Evolutionary conservation across 2,113 vertebrate genomes (phyloP).

Genomic region (Lophotis ruficrista): DNA sequence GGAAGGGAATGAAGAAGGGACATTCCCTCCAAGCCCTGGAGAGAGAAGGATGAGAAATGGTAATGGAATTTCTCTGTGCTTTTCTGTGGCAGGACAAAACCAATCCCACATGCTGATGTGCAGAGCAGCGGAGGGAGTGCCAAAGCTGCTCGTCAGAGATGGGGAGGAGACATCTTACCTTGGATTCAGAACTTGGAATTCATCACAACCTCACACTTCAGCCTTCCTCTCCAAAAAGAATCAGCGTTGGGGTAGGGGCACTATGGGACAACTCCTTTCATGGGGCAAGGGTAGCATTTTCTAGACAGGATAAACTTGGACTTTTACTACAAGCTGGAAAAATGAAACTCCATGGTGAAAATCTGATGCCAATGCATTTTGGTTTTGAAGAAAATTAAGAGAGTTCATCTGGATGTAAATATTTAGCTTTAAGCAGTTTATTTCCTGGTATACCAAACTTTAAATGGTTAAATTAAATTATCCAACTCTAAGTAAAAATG

Average conservation of each 20-base stretch:
- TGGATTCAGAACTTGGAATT: neutral
- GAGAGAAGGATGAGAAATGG: neutral
- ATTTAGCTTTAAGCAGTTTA: neutral
- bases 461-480: neutral
- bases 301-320: neutral
- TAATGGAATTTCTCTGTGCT: neutral
- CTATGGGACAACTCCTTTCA: neutral
- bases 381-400: neutral
- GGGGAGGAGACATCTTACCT: neutral
- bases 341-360: neutral
- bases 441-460: neutral
- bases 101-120: neutral
- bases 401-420: neutral
- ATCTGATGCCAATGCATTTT: neutral
- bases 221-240: neutral
- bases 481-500: neutral
- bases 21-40: neutral
- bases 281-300: neutral
- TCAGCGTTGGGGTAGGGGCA: rapidly evolving
- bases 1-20: neutral
- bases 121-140: neutral
- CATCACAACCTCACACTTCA: neutral
- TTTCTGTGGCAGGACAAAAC: neutral
- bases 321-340: neutral
- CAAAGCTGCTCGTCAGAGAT: neutral